Percentiles rank a stretch among this genome's conserved stretches.
Conservation (phyloP, 2,797 vertebrate genomes). For the Clarias platycephalus region DNA sequence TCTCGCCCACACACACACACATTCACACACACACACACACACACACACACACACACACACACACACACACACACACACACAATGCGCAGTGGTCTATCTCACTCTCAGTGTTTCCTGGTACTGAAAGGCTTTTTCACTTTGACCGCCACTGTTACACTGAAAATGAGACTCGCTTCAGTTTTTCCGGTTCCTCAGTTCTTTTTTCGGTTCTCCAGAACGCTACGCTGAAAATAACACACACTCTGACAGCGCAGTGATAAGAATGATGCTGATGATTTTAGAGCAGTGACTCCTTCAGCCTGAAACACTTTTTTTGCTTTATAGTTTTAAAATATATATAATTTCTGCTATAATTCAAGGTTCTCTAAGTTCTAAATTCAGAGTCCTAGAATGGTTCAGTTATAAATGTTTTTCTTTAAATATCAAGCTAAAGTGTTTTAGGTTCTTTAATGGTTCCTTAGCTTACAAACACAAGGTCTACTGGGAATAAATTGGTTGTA, state of each 20-base stretch:
- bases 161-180: constrained; percentile 1
- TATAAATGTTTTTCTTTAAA: not conserved
- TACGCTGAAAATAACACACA: not conserved
- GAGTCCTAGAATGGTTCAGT: not conserved
- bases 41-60: not conserved
- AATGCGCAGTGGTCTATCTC: constrained; percentile 2
- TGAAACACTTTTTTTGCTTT: not conserved
- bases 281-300: not conserved
- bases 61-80: not conserved
- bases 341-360: not conserved
- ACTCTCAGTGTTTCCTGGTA: not conserved
- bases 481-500: not conserved
- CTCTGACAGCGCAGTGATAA: not conserved
- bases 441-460: not conserved
- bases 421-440: not conserved
- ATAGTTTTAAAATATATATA: not conserved
- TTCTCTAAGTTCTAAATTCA: not conserved
- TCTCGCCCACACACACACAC: not conserved
- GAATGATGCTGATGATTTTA: not conserved
- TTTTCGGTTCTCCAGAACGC: not conserved
- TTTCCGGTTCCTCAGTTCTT: constrained; percentile 3
- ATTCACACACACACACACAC: not conserved
- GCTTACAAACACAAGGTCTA: not conserved
- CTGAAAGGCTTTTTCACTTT: not conserved
- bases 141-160: not conserved